Evolutionary conservation across 2,797 vertebrate genomes (phyloP).

Genomic region (Betta splendens): DNA sequence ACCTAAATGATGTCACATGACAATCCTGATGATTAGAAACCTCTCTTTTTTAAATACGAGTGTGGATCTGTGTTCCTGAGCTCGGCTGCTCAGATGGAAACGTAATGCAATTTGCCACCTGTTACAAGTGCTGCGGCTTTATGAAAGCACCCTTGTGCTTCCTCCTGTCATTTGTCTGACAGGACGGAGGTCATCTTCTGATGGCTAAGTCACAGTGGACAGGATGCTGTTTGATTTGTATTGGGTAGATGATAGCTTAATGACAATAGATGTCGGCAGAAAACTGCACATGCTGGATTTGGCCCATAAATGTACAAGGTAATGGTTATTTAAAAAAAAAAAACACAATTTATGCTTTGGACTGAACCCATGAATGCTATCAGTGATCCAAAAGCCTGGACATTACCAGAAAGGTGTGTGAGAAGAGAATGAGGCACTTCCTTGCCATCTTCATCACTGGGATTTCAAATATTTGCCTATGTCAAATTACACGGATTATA

Average conservation of each 20-base stretch:
- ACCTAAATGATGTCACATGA: conserved; percentile 82
- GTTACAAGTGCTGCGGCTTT: conserved; percentile 82
- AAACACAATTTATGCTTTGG: conserved; percentile 5
- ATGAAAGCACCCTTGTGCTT: conserved; percentile 78
- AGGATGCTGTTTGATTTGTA: conserved; percentile 70
- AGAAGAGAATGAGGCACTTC: not conserved
- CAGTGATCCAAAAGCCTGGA: not conserved
- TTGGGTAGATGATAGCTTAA: conserved; percentile 64
- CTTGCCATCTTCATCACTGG: not conserved
- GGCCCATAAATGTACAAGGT: conserved; percentile 18
- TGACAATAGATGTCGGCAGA: conserved; percentile 48
- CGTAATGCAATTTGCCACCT: conserved; percentile 83
- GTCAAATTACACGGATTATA: not conserved
- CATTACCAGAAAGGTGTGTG: not conserved
- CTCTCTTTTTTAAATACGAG: conserved; percentile 79
- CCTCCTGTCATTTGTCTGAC: conserved; percentile 78
- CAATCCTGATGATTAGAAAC: conserved; percentile 82
- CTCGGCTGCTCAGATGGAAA: conserved; percentile 75
- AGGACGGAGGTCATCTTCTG: conserved; percentile 72
- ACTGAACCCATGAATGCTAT: conserved; percentile 11
- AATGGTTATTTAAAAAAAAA: conserved; percentile 2
- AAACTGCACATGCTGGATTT: conserved; percentile 42
- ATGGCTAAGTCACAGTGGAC: conserved; percentile 62
- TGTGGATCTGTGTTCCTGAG: conserved; percentile 75
- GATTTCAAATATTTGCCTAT: not conserved